phyloP scores from a whole-genome alignment of 2,888 invertebrate species.

The Limenitis camilla region DNA sequence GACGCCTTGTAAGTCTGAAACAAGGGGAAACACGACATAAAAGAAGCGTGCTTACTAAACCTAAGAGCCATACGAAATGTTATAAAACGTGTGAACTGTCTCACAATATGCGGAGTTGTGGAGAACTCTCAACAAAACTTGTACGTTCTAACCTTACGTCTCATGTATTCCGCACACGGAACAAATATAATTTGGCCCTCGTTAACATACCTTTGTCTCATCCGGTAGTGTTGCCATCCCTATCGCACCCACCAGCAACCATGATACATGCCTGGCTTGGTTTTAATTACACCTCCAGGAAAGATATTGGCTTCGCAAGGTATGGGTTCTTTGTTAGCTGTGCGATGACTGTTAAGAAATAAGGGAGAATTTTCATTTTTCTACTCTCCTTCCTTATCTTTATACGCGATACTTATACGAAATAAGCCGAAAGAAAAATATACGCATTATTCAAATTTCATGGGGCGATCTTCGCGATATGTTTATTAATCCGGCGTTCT shows the following conservation, averaged over 20 bases:
- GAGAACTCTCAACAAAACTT: constrained; percentile 17
- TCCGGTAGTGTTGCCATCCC: constrained; percentile 25
- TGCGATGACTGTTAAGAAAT: constrained; percentile 11
- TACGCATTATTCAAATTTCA: constrained; percentile 7
- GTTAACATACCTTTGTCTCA: constrained; percentile 38
- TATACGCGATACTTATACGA: background rate
- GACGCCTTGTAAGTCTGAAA: constrained; percentile 12
- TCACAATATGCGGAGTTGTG: constrained; percentile 12
- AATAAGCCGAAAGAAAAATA: background rate
- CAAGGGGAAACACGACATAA: constrained; percentile 19
- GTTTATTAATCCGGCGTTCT: constrained; percentile 22
- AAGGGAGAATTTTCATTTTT: background rate
- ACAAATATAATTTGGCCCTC: constrained; percentile 54
- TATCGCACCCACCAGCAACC: constrained; percentile 31
- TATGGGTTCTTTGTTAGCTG: constrained; percentile 17
- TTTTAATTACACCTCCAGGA: constrained; percentile 55
- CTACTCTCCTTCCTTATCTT: background rate
- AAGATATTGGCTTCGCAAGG: constrained; percentile 42
- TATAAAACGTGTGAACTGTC: constrained; percentile 21
- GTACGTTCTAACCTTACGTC: constrained; percentile 33
- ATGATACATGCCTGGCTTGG: constrained; percentile 42
- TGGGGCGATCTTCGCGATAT: constrained; percentile 11
- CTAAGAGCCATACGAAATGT: constrained; percentile 19
- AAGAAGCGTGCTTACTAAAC: constrained; percentile 20
- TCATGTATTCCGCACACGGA: constrained; percentile 42